Conservation (phyloP, 1,140 invertebrate genomes). For the Nebria ingens region DNA sequence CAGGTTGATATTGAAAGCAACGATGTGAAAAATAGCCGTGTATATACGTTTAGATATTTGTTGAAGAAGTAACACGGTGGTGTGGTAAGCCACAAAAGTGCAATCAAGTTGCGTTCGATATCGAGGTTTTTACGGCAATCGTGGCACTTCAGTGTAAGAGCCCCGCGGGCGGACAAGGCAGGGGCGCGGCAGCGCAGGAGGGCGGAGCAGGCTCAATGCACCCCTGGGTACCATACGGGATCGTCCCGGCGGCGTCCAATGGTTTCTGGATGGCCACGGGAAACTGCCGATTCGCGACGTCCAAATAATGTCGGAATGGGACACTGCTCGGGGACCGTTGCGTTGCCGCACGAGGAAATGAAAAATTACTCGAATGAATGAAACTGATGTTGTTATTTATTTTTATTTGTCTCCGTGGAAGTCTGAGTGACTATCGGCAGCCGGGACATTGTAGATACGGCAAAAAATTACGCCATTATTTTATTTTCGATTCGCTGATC, state of each 20-base stretch:
- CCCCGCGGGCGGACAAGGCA: background rate
- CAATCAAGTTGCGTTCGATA: slow-evolving; percentile 5
- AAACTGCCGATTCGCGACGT: background rate
- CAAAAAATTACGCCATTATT: too few relatives aligned
- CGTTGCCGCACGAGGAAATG: too few relatives aligned
- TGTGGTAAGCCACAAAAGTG: background rate
- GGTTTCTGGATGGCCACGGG: background rate
- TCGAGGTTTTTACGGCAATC: slow-evolving; percentile 7
- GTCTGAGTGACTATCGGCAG: too few relatives aligned
- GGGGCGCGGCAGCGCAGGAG: background rate
- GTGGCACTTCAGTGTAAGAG: background rate
- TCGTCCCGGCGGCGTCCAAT: background rate
- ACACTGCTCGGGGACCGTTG: background rate
- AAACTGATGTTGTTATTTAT: background rate
- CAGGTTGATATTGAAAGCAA: background rate
- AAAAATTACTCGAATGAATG: background rate
- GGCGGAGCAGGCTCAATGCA: background rate
- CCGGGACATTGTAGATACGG: too few relatives aligned
- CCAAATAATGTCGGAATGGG: background rate
- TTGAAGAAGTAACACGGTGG: too few relatives aligned
- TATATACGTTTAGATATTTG: background rate
- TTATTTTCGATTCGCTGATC: too few relatives aligned
- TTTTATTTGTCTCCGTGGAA: background rate
- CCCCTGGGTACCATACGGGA: background rate
- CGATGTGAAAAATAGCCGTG: background rate